Percentiles rank a stretch among this genome's conserved stretches.
These are phyloP conservation scores for Falco columbarius DNA, from an alignment of 2,797 vertebrate genomes.

Conservation along the genomic window DNA sequence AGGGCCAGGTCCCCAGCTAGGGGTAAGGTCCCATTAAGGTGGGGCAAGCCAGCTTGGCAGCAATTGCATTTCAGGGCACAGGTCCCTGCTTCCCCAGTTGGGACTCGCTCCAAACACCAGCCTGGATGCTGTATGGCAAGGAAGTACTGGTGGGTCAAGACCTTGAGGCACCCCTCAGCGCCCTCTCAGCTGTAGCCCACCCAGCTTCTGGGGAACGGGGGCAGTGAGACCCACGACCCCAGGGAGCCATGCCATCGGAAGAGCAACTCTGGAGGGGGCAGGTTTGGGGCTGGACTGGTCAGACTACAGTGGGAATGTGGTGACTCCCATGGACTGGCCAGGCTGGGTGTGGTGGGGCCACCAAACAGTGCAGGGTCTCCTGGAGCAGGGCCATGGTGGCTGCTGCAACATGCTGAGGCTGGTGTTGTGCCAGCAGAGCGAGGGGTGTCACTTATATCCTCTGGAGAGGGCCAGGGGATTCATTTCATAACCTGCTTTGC, in stretches of 20 bases:
- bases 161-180: not conserved
- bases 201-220: not conserved
- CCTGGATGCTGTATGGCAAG: not conserved
- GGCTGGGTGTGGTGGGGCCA: accelerated
- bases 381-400: not conserved
- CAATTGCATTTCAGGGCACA: not conserved
- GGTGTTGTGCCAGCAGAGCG: not conserved
- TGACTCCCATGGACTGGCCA: accelerated
- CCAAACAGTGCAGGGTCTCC: not conserved
- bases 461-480: not conserved
- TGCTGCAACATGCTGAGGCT: accelerated
- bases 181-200: not conserved
- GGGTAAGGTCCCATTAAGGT: not conserved
- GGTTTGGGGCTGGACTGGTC: not conserved
- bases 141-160: not conserved
- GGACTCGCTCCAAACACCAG: not conserved
- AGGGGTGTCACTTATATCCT: too few species aligned
- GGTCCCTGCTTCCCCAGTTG: not conserved
- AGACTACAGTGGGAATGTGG: not conserved
- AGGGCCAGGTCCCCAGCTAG: not conserved
- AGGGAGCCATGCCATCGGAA: accelerated
- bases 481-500: not conserved
- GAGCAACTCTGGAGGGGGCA: not conserved
- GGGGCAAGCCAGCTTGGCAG: not conserved
- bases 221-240: accelerated